Evolutionary conservation across 2,888 invertebrate species (phyloP), one percentile per base, ranked within the genome.

Genomic region (Macrosoma leucophasiata): DNA sequence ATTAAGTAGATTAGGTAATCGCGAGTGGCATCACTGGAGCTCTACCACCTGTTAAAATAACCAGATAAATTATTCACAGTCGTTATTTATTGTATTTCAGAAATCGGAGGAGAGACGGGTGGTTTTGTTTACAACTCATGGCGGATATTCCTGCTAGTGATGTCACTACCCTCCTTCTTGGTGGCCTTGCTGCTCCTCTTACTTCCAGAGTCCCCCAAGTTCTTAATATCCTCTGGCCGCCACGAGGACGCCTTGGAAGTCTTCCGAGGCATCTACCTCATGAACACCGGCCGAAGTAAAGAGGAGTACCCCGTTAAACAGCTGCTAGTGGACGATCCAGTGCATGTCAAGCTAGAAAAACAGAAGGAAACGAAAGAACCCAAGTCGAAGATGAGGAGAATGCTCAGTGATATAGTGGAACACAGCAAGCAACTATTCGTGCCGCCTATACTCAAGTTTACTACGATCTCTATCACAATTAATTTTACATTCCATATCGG

Each of bases 401-500:
- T 94, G 91, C 61, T 93, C 39, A 82, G 86, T 41, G 92, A 93
- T 51, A 94, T 94, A 54, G 74, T 91, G 48, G 90, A 91, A 47
- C 93, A 94, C 74, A 94, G 93, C 75, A 93, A 90, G 68, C 90
- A 91, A 60, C 76, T 94, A 38, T 95, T 95, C 68, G 86, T 90
- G 39, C 88, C 91, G 47, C 94, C 94, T 46, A 94, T 95, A 54
- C 78, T 94, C 47, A 91, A 91, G 60, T 94, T 94, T 68, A 94
- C 94, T 22, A 55, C 90, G 52, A 92, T 95, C 66, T 94, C 95
- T 40, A 92, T 95, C 54, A 90, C 92, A 40, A 95, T 96, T 62
- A 95, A 96, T 67, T 95, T 96, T 66, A 94, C 95, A 50, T 94
- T 96, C 79, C 95, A 96, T 77, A 96, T 96, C 74, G 96, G 94